Base-by-base conservation (phyloP, 2,797 vertebrate genomes). In the Triplophysa yarkandensis region DNA sequence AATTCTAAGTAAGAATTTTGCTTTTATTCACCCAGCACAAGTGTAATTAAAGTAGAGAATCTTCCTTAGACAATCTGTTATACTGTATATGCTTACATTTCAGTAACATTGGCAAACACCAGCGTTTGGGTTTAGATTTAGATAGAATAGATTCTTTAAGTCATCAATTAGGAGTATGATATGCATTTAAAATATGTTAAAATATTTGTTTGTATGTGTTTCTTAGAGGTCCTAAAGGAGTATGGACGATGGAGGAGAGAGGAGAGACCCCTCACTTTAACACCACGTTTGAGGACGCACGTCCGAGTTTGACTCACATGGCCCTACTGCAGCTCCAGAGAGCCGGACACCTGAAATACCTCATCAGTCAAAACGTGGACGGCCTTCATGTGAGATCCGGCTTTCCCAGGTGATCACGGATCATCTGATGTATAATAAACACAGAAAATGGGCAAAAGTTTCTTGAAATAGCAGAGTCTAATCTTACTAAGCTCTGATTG, bases 351-450 rank as follows among this genome's bases (percentile, higher is more conserved):
- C 90, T 99, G 54, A 94, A 92, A 79, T 98, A 98, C 88, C 89
- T 99, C 71, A 89, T 99, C 89, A 99, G 97, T 89, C 97, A 99
- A 86, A 99, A 99, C 0, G 96, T 99, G 62, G 97, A 99, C 0
- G 97, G 97, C 4, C 89, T 99, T 14, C 97, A 99, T 8, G 87
- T 99, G 34, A 93, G 97, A 16, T 99, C 97, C 0, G 96, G 97
- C 62, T 99, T 98, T 80, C 97, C 97, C 83, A 92, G 97, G 97
- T 23, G 46, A 11, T 23, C 46, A 19, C 11, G 19, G 9, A 41
- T 8, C 10, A 6, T 19, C 44, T 9, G 44, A 52, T 52, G 0
- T 8, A 50, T 19, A 39, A 10, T 46, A 16, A 19, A 32, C 41
- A 23, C 54, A 32, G 17, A 34, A 71, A 30, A 14, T 1, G 17